Conservation (phyloP, 2,113 vertebrate genomes). For the Macquaria ambigua region DNA sequence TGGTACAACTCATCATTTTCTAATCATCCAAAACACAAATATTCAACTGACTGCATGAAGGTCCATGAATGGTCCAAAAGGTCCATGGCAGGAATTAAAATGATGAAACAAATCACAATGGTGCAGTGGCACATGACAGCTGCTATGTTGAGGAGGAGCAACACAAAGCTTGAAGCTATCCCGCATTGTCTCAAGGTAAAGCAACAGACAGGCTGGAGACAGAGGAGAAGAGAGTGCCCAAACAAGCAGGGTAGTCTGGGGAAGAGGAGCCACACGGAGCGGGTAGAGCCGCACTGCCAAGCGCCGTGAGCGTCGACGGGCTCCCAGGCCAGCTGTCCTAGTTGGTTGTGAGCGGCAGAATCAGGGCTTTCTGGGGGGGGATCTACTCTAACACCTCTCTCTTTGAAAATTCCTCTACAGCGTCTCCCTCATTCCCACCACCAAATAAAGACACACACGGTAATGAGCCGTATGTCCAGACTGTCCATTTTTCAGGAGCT, state of each 20-base stretch:
- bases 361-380: conserved; percentile 27
- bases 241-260: conserved; percentile 64
- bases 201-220: conserved; percentile 60
- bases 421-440: conserved; percentile 16
- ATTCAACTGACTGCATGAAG: conserved; percentile 56
- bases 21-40: conserved; percentile 70
- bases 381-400: conserved; percentile 26
- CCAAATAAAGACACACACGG: conserved; percentile 33
- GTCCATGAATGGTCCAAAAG: too few species aligned
- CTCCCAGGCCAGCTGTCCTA: conserved; percentile 76
- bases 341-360: conserved; percentile 53
- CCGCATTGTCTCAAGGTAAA: conserved; percentile 66
- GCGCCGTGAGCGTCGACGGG: conserved; percentile 54
- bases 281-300: conserved; percentile 60
- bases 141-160: conserved; percentile 50
- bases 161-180: conserved; percentile 59
- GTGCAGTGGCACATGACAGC: conserved; percentile 63
- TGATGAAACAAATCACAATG: conserved; percentile 55
- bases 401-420: conserved; percentile 46
- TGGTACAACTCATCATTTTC: conserved; percentile 61
- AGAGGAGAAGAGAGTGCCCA: conserved; percentile 56
- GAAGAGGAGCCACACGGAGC: conserved; percentile 64
- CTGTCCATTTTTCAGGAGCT: conserved; percentile 21
- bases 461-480: conserved; percentile 33
- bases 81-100: conserved; percentile 56